A percentile compares a stretch with the other conserved stretches of the same genome.
These are phyloP conservation scores for Acrocyrtus sp. DNA, from an alignment of 2,888 invertebrate genomes.

Conservation along the genomic window DNA sequence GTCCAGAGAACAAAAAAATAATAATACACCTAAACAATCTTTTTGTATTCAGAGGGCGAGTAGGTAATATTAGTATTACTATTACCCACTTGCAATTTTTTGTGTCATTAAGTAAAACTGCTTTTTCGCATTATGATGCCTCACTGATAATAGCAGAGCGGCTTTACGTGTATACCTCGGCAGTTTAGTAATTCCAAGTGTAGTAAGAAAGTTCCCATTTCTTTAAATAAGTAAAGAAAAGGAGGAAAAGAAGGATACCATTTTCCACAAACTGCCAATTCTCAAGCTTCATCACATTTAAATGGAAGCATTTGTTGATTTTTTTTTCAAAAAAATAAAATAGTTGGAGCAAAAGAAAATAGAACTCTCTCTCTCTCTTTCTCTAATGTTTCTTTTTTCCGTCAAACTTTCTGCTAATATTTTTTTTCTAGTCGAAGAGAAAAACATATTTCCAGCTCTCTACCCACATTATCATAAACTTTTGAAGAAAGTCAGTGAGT, in stretches of 20 bases:
- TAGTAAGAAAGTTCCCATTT: too few relatives aligned
- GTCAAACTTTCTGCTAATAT: not conserved
- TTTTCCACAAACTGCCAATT: conserved; percentile 18
- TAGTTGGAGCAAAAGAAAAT: not conserved
- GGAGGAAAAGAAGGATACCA: too few relatives aligned
- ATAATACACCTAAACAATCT: not conserved
- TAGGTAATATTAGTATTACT: too few relatives aligned
- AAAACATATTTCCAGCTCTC: not conserved
- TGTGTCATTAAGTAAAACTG: not conserved
- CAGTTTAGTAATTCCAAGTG: too few relatives aligned
- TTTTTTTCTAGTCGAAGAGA: too few relatives aligned
- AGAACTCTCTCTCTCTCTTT: too few relatives aligned
- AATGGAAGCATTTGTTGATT: not conserved
- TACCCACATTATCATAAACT: not conserved
- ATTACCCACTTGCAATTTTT: not conserved
- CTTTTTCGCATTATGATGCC: not conserved
- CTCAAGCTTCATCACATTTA: conserved; percentile 19
- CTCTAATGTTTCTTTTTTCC: too few relatives aligned
- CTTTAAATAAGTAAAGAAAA: too few relatives aligned
- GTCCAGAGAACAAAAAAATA: not conserved
- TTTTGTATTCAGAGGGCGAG: not conserved
- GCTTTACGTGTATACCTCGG: too few relatives aligned
- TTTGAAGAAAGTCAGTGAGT: not conserved
- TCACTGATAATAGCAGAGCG: not conserved
- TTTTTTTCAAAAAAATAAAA: not conserved